Evolutionary conservation across 2,888 invertebrate species (phyloP), one percentile per base, ranked within the genome.

Genomic region (Caenorhabditis wallacei): DNA sequence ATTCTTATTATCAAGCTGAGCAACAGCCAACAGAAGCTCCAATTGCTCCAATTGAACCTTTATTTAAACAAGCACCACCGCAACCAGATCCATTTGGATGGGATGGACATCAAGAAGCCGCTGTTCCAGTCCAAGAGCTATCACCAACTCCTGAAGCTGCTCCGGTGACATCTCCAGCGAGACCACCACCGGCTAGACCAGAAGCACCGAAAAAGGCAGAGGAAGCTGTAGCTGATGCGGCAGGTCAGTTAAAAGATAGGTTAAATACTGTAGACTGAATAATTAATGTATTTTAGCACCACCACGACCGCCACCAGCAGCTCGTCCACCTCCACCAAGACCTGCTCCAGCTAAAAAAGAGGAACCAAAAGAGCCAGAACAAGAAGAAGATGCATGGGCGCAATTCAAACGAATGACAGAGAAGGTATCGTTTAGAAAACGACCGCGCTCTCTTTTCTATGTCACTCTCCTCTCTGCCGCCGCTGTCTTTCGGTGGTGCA

Each of bases 321-420:
- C 84, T 20, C 78, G 84, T 22, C 87, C 89, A 46, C 86, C 89
- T 11, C 88, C 83, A 57, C 85, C 88, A 56, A 53, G 80, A 53
- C 87, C 88, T 1, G 69, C 84, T 16, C 84, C 82, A 51, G 80
- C 75, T 2, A 70, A 76, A 16, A 59, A 53, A 18, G 74, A 82
- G 51, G 66, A 71, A 24, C 63, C 80, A 68, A 82, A 85, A 66
- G 64, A 82, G 63, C 80, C 83, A 56, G 88, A 88, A 51, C 76
- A 76, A n/a, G 90, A 91, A 68, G 91, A 91, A 76, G 91, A 91
- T 68, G 88, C 91, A 7, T 91, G 91, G 91, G 88, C 91, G 11
- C 79, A 87, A 35, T 91, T 91, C 80, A 89, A 91, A 59, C 83
- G 88, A 56, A 91, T 91, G 91, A 91, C 89, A 8, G 90, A 89